These are phyloP conservation scores for Rhipidura dahli DNA, from an alignment of 2,113 vertebrate genomes.

Conservation along the genomic window DNA sequence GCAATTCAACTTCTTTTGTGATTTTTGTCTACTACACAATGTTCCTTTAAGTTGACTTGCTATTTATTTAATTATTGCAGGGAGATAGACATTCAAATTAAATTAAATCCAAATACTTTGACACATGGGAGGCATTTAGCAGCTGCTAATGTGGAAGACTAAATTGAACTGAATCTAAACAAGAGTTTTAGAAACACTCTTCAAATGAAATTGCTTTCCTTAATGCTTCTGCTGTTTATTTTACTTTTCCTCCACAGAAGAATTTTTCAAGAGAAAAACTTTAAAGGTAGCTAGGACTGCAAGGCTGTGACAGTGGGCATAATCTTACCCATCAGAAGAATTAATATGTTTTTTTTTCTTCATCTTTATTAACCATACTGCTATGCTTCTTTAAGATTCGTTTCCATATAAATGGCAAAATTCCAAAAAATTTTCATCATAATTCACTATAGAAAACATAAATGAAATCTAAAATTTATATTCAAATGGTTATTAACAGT, in stretches of 20 bases:
- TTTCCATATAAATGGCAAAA: not conserved
- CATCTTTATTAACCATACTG: not conserved
- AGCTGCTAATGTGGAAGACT: slow-evolving; percentile 35
- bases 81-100: slow-evolving; percentile 19
- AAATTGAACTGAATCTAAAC: slow-evolving; percentile 44
- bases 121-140: slow-evolving; percentile 17
- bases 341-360: not conserved
- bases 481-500: not conserved
- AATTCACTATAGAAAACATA: not conserved
- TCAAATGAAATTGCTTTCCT: not conserved
- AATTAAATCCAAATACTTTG: slow-evolving; percentile 43
- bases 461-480: not conserved
- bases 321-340: not conserved
- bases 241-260: not conserved
- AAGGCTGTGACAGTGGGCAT: not conserved
- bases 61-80: slow-evolving; percentile 41
- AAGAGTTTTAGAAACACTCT: slow-evolving; percentile 6
- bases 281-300: not conserved
- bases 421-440: not conserved
- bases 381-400: not conserved
- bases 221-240: not conserved
- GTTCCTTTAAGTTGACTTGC: slow-evolving; percentile 17
- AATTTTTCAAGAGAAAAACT: not conserved
- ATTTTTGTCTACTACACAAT: slow-evolving; percentile 8
- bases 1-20: slow-evolving; percentile 13